Conservation (phyloP, 2,888 invertebrate species). For the Cephus nigrinus region DNA sequence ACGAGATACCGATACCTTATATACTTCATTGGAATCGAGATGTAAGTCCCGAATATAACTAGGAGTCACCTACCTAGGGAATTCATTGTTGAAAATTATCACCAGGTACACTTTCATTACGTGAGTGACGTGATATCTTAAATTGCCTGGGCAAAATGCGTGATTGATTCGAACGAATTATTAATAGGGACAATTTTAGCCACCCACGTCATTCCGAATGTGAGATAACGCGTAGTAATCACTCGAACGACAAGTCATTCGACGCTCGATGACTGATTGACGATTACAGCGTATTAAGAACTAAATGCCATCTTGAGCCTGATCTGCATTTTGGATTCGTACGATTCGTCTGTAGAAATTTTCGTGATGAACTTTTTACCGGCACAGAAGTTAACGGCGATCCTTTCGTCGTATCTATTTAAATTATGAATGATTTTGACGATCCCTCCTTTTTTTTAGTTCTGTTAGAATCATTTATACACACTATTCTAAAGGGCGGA, state of each 20-base stretch:
- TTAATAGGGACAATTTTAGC: not conserved
- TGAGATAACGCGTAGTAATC: slow-evolving; percentile 22
- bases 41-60: slow-evolving; percentile 69
- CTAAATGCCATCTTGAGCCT: slow-evolving; percentile 30
- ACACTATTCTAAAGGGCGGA: not conserved
- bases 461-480: not conserved
- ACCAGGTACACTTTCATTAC: not conserved
- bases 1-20: slow-evolving; percentile 86
- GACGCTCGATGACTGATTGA: slow-evolving; percentile 41
- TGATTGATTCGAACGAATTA: not conserved
- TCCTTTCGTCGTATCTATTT: not conserved
- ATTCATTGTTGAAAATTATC: not conserved
- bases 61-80: not conserved
- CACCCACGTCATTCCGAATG: not conserved
- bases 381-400: not conserved
- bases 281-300: slow-evolving; percentile 45
- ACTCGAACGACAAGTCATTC: slow-evolving; percentile 31
- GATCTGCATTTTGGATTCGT: not conserved
- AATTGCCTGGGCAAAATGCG: too few species aligned
- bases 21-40: slow-evolving; percentile 92
- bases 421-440: not conserved
- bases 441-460: not conserved
- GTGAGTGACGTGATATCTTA: too few species aligned
- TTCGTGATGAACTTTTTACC: not conserved
- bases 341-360: not conserved